phyloP scores from a whole-genome alignment of 2,888 invertebrate species.

The Orchesella flavescens region DNA sequence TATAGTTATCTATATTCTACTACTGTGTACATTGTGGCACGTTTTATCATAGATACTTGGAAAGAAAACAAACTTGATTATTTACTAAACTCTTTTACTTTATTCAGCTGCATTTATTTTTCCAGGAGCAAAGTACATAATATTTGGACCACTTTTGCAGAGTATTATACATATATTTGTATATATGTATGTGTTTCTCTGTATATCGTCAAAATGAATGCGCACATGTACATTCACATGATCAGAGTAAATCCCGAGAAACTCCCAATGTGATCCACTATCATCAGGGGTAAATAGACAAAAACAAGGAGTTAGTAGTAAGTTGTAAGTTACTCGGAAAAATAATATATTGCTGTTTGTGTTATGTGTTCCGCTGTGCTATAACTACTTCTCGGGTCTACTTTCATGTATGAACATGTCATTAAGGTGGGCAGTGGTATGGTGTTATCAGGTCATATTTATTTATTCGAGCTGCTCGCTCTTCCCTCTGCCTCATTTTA shows the following conservation, averaged over 20 bases:
- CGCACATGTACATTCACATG: neutral
- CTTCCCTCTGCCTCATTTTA: neutral
- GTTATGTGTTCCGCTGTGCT: too few relatives aligned
- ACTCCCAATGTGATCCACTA: neutral
- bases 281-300: neutral
- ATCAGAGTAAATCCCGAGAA: neutral
- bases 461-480: neutral
- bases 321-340: too few relatives aligned
- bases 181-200: neutral
- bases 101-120: neutral
- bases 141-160: too few relatives aligned
- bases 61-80: neutral
- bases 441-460: conserved; percentile 6
- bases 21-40: too few relatives aligned
- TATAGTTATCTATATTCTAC: neutral
- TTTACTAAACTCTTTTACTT: neutral
- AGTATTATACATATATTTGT: neutral
- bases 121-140: too few relatives aligned
- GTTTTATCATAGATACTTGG: too few relatives aligned
- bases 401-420: neutral
- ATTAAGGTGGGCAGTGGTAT: neutral
- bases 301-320: neutral
- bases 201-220: neutral
- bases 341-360: too few relatives aligned
- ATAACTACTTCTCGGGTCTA: too few relatives aligned